These are phyloP conservation scores for Sesia bembeciformis DNA, from an alignment of 2,888 invertebrate species.

Conservation along the genomic window DNA sequence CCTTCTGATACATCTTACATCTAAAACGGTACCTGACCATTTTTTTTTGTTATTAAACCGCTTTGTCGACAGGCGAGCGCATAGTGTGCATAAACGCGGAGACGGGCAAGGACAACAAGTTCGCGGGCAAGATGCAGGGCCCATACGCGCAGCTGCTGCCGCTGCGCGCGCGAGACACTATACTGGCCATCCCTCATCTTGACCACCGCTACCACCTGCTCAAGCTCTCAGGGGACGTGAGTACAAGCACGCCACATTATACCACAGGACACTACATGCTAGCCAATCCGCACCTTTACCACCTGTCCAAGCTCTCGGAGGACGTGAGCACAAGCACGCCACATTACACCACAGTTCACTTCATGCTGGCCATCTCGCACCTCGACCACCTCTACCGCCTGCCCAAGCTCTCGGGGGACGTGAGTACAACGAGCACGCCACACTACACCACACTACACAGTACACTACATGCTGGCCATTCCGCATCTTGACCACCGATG, in stretches of 20 bases:
- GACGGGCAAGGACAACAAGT: slow-evolving; percentile 60
- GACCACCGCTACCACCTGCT: slow-evolving; percentile 40
- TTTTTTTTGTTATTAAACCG: not conserved
- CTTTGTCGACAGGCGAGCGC: slow-evolving; percentile 39
- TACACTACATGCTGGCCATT: slow-evolving; percentile 41
- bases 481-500: slow-evolving; percentile 41
- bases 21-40: too few relatives aligned
- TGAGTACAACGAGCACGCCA: not conserved
- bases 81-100: slow-evolving; percentile 53
- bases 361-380: too few relatives aligned
- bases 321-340: not conserved
- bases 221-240: slow-evolving; percentile 43
- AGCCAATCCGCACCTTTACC: too few relatives aligned
- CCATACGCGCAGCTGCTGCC: slow-evolving; percentile 49
- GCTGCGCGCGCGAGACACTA: slow-evolving; percentile 29
- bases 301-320: too few relatives aligned
- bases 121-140: slow-evolving; percentile 62
- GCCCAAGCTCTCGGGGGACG: not conserved
- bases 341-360: too few relatives aligned
- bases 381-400: too few relatives aligned
- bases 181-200: slow-evolving; percentile 50
- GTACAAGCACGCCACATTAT: slow-evolving; percentile 2
- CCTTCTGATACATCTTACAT: too few relatives aligned
- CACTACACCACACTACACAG: slow-evolving; percentile 5
- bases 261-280: too few relatives aligned